Evolutionary conservation across 2,888 invertebrate species (phyloP), one percentile per base, ranked within the genome.

Genomic region (Rotaria socialis): DNA sequence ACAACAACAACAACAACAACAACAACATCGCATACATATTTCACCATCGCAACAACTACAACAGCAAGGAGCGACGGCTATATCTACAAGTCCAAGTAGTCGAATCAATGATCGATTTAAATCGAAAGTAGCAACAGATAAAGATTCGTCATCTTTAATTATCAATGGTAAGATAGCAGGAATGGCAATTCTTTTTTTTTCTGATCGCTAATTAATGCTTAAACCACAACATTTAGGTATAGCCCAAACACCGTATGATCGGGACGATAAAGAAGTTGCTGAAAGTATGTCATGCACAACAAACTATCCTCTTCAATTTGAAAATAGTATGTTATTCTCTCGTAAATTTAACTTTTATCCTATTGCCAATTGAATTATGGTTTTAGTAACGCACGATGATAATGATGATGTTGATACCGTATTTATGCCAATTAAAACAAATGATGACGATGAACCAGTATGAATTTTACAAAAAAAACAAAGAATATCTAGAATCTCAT

Each of bases 261-360:
- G 47, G 47, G 47, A 41, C 47, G 80, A 80, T 80, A 80, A 80
- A 80, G 80, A 80, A 80, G 80, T 80, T 43, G 80, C 80, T 80
- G 80, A 80, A 47, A 80, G 80, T 80, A 80, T 80, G 80, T 43
- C 80, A 80, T 43, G 80, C 47, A 24, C 80, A 47, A 43, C 80
- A 24, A 43, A 80, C 47, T 80, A 80, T 80, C 80, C 43, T 7
- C 47, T 47, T 47, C 47, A 24, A 80, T 80, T 19, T 47, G 80
- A 80, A 47, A 4, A n/a, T 0, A 24, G 80, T 80, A 80, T 47
- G 80, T 47, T n/a, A n/a, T 67, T 24, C 35, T 67, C 3, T 14
- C 0, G 24, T 19, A 14, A 67, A 24, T 56, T 27, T 3, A 67
- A 35, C 8, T 3, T 14, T 52, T 52, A 16, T 16, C 16, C 16